Evolutionary conservation across 1,140 invertebrate genomes (phyloP).

Genomic region (Philotrypesis tridentata): DNA sequence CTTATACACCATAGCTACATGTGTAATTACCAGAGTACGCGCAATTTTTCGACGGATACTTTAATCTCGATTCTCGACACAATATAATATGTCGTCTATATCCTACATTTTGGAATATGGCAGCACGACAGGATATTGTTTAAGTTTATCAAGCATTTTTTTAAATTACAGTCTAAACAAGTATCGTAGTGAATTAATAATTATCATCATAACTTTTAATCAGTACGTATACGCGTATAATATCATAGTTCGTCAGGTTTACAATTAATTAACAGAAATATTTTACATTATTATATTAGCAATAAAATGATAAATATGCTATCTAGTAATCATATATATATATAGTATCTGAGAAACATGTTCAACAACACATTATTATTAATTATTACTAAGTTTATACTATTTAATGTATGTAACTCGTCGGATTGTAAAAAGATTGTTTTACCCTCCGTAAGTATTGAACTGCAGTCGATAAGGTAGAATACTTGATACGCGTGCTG

Average conservation of each 20-base stretch:
- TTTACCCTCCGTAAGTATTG: background rate
- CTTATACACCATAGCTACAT: too few relatives aligned
- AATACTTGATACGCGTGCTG: background rate
- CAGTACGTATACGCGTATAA: background rate
- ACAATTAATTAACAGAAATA: constrained; percentile 1
- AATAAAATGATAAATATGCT: background rate
- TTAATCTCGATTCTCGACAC: background rate
- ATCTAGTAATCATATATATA: background rate
- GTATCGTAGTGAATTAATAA: background rate
- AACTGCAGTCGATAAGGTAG: constrained; percentile 20
- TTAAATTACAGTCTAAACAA: background rate
- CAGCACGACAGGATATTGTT: background rate
- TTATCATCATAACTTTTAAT: background rate
- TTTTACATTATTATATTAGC: background rate
- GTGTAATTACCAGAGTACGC: background rate
- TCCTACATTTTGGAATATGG: background rate
- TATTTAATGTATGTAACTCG: background rate
- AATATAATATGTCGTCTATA: background rate
- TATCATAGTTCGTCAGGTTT: background rate
- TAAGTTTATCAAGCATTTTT: background rate
- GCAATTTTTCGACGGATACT: background rate
- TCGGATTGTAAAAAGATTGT: background rate
- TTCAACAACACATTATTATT: background rate
- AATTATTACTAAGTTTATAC: background rate
- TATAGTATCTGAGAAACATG: background rate